These are phyloP conservation scores for Symphodus melops DNA, from an alignment of 2,113 vertebrate species.

Conservation along the genomic window DNA sequence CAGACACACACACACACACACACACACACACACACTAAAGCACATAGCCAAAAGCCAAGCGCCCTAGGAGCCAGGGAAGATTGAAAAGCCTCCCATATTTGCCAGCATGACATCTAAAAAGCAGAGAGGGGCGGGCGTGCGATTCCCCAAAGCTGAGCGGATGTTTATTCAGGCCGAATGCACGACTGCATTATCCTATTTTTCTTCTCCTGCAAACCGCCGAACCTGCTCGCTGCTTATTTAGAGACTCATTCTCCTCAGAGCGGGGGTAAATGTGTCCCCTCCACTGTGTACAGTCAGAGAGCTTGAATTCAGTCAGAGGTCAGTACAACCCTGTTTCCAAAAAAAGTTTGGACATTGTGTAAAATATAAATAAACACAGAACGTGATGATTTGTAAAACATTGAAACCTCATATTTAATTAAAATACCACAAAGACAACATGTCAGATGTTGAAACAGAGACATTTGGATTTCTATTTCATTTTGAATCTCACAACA, in stretches of 20 bases:
- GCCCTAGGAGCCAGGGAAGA: conserved; percentile 53
- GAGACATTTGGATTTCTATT: too few species aligned
- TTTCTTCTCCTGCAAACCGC: conserved; percentile 11
- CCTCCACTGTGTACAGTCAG: conserved; percentile 39
- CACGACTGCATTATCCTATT: conserved; percentile 55
- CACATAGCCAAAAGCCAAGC: conserved; percentile 63
- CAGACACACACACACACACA: conserved; percentile 13
- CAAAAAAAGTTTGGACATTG: too few species aligned
- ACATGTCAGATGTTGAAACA: too few species aligned
- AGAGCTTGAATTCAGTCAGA: conserved; percentile 24
- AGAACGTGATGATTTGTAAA: too few species aligned
- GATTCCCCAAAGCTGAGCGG: conserved; percentile 43
- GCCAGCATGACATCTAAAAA: conserved; percentile 53
- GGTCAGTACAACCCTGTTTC: background rate
- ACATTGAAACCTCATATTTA: too few species aligned
- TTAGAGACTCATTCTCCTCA: conserved; percentile 6
- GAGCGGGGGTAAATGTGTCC: conserved; percentile 40
- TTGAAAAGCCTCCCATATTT: conserved; percentile 66
- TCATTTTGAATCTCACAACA: too few species aligned
- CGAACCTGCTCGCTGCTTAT: conserved; percentile 54
- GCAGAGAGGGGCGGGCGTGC: conserved; percentile 21
- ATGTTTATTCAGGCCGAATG: conserved; percentile 57
- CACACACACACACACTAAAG: conserved; percentile 38
- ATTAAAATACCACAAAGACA: too few species aligned
- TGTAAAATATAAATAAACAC: too few species aligned